Conservation (phyloP, 30 jellyfish, hydroid and myxozoan species). For the Catostylus mosaicus region DNA sequence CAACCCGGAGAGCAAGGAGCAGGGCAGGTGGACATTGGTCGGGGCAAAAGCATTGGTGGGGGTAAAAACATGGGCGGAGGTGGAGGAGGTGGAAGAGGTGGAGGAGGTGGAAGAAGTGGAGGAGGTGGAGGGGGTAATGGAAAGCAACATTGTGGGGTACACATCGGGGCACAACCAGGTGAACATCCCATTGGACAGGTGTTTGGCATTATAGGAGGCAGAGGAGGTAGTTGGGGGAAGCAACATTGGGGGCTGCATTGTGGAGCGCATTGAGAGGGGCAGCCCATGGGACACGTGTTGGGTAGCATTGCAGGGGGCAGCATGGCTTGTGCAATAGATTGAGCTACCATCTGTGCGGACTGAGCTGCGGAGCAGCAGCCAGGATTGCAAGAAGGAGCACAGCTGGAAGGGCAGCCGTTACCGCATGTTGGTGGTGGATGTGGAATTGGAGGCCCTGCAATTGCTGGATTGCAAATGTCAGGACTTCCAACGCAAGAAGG, state of each 20-base stretch:
- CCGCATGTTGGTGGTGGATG: constrained; percentile 67
- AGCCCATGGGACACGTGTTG: constrained; percentile 73
- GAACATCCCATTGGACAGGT: constrained; percentile 66
- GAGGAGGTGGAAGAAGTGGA: constrained; percentile 63
- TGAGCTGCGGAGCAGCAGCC: constrained; percentile 79
- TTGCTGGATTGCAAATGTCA: constrained; percentile 69
- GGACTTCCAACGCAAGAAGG: constrained; percentile 70
- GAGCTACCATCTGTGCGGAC: constrained; percentile 56
- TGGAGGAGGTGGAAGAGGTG: constrained; percentile 67
- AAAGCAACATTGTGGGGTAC: constrained; percentile 96
- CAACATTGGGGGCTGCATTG: constrained; percentile 95
- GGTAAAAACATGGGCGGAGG: constrained; percentile 31
- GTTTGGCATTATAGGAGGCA: constrained; percentile 58
- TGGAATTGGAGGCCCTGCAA: constrained; percentile 72
- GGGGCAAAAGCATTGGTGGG: constrained; percentile 35
- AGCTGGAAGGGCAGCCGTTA: constrained; percentile 69
- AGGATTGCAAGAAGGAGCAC: constrained; percentile 83
- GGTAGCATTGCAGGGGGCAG: constrained; percentile 72
- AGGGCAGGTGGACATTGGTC: constrained; percentile 52
- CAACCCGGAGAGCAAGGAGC: constrained; percentile 62
- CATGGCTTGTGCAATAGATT: constrained; percentile 59
- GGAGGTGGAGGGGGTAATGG: constrained; percentile 63
- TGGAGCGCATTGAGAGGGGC: constrained; percentile 88
- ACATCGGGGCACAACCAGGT: constrained; percentile 54
- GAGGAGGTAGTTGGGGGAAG: constrained; percentile 75